Percentiles rank a stretch among this genome's conserved stretches.
phyloP scores from a whole-genome alignment of 2,113 vertebrate species.

The Myiopsitta monachus region DNA sequence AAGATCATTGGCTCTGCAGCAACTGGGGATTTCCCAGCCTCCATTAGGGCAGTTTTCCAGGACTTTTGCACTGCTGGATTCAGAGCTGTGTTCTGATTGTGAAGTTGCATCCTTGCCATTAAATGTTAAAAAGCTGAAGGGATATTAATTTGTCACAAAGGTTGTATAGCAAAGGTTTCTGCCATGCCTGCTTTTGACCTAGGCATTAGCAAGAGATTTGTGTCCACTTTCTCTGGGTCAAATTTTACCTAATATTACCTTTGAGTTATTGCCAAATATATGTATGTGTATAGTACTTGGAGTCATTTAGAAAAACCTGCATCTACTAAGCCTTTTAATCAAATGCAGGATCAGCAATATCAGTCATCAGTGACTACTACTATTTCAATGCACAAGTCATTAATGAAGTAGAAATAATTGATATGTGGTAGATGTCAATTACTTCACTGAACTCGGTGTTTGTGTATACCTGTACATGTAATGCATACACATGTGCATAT shows the following conservation, averaged over 20 bases:
- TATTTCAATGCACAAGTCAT: neutral
- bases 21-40: neutral
- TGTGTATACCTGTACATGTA: neutral
- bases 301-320: neutral
- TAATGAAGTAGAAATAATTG: neutral
- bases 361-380: neutral
- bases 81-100: neutral
- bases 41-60: neutral
- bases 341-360: neutral
- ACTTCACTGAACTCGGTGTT: neutral
- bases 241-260: neutral
- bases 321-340: neutral
- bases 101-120: neutral
- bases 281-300: neutral
- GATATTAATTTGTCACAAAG: neutral
- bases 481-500: neutral
- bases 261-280: neutral
- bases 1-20: neutral
- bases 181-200: neutral
- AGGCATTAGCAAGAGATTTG: neutral
- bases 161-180: neutral
- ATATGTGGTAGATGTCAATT: neutral
- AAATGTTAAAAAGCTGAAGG: neutral
- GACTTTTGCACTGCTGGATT: neutral
- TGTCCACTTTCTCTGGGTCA: neutral